A percentile compares a stretch with the other conserved stretches of the same genome.
These are phyloP conservation scores for Bufo gargarizans DNA, from an alignment of 2,113 vertebrate species.

Conservation along the genomic window DNA sequence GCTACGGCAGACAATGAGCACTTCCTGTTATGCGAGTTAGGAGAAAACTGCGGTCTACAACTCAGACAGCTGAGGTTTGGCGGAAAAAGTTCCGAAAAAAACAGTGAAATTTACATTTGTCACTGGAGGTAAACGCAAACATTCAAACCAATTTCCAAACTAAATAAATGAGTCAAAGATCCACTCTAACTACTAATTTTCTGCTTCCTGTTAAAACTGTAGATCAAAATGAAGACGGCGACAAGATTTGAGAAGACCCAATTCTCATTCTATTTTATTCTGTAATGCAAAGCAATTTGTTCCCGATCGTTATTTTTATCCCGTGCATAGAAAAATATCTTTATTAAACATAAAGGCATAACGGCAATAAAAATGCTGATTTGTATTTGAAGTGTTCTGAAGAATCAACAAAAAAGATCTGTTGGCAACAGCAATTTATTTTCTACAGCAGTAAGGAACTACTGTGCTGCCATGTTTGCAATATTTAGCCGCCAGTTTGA, in stretches of 20 bases:
- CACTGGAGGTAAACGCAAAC: no score
- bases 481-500: constrained; percentile 34
- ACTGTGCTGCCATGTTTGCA: constrained; percentile 22
- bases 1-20: no score
- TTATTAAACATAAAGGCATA: neutral
- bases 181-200: neutral
- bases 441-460: constrained; percentile 1
- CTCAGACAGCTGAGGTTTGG: no score
- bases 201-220: neutral
- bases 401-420: constrained; percentile 40
- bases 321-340: neutral
- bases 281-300: neutral
- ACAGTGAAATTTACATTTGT: no score
- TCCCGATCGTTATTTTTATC: neutral
- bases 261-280: neutral
- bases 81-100: no score
- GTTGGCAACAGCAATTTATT: constrained; percentile 28
- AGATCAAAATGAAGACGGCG: neutral
- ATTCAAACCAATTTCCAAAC: no score
- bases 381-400: constrained; percentile 6
- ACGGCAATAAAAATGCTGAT: constrained; percentile 11
- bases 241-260: neutral
- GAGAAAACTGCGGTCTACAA: no score
- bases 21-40: no score
- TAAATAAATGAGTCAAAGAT: no score